Conservation (phyloP, 1,140 invertebrate genomes). For the Drosophila bocki region DNA sequence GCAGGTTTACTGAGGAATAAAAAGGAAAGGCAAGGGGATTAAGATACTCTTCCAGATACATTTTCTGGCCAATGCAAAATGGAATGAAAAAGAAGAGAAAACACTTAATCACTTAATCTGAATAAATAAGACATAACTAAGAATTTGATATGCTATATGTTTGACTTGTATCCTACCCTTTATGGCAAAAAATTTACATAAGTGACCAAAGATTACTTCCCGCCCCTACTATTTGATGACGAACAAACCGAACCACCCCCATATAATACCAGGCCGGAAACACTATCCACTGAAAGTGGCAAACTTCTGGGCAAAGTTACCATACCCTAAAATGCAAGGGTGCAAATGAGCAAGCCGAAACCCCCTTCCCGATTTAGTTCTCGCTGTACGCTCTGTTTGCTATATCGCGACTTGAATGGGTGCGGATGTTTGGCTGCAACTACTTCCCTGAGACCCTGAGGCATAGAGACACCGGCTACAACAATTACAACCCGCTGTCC, state of each 20-base stretch:
- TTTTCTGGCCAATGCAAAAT: neutral
- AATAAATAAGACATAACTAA: slow-evolving; percentile 7
- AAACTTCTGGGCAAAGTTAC: slow-evolving; percentile 21
- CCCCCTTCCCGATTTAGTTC: slow-evolving; percentile 14
- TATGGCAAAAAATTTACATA: slow-evolving; percentile 27
- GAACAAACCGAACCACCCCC: slow-evolving; percentile 8
- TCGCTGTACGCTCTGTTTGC: slow-evolving; percentile 34
- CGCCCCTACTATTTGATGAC: slow-evolving; percentile 18
- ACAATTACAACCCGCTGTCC: slow-evolving; percentile 17
- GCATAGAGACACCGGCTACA: slow-evolving; percentile 27
- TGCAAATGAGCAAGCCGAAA: slow-evolving; percentile 36
- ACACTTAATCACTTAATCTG: neutral
- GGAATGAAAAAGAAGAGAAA: too few relatives aligned
- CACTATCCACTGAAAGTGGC: slow-evolving; percentile 14
- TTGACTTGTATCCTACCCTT: slow-evolving; percentile 15
- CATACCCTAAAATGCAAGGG: slow-evolving; percentile 25
- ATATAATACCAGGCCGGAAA: slow-evolving; percentile 20
- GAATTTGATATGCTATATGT: slow-evolving; percentile 1
- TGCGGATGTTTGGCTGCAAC: slow-evolving; percentile 13
- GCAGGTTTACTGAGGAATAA: slow-evolving; percentile 22
- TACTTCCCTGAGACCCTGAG: slow-evolving; percentile 37
- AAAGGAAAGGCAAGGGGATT: neutral
- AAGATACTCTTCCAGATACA: slow-evolving; percentile 4
- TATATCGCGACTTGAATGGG: slow-evolving; percentile 23
- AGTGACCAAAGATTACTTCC: slow-evolving; percentile 18